Percentiles rank a stretch among this genome's conserved stretches.
phyloP scores from a whole-genome alignment of 2,113 vertebrate species.

The Emydura subglobosa region DNA sequence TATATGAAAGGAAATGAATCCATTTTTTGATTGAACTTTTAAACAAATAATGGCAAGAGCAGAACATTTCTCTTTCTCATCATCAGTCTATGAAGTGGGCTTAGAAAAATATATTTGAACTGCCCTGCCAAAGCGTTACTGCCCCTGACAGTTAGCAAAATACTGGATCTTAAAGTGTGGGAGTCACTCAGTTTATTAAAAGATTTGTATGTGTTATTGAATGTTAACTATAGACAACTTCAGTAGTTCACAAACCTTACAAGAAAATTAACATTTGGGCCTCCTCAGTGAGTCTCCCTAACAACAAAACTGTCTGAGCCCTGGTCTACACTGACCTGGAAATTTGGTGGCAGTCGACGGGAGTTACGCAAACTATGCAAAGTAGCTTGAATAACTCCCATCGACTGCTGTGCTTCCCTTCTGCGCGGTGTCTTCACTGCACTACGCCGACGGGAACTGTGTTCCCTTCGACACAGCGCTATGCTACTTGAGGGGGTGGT shows the following conservation, averaged over 20 bases:
- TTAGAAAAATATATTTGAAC: conserved; percentile 53
- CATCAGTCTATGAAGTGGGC: conserved; percentile 12
- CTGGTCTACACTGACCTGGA: too few relatives aligned
- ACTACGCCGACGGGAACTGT: too few relatives aligned
- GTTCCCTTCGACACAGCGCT: too few relatives aligned
- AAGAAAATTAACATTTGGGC: conserved; percentile 28
- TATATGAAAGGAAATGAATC: background rate
- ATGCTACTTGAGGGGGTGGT: too few relatives aligned
- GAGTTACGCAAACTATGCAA: too few relatives aligned
- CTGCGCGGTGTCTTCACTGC: too few relatives aligned
- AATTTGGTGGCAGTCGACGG: too few relatives aligned
- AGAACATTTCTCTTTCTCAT: conserved; percentile 44
- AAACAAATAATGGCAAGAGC: conserved; percentile 26
- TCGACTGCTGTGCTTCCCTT: too few relatives aligned
- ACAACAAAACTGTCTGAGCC: background rate
- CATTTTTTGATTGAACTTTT: conserved; percentile 1
- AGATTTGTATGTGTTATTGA: conserved; percentile 32
- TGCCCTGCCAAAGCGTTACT: conserved; percentile 34
- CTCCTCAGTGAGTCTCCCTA: background rate
- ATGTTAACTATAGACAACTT: conserved; percentile 4
- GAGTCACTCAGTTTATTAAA: conserved; percentile 41
- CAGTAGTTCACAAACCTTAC: conserved; percentile 44
- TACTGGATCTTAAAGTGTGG: conserved; percentile 9
- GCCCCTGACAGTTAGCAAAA: conserved; percentile 41
- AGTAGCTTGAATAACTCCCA: too few relatives aligned